Base-by-base conservation (phyloP, 2,888 invertebrate species). In the Neoaliturus tenellus region DNA sequence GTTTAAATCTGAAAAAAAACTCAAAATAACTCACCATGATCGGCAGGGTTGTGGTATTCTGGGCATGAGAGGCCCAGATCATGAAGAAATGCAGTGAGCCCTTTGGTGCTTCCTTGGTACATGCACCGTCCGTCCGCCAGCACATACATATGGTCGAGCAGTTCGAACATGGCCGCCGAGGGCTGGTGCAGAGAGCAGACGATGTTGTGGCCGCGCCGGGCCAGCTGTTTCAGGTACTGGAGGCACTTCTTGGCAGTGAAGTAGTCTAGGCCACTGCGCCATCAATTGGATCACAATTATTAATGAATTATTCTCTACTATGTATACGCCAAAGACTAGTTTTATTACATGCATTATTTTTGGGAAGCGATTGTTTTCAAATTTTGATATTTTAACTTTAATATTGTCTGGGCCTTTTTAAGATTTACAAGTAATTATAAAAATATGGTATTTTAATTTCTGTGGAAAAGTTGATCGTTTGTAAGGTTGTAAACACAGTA, bases 131-230 rank as follows among this genome's bases (percentile, higher is more conserved):
- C 98, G 41, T 93, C 94, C 0, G 95, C 95, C 23, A 98, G 91
- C 41, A 96, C 95, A 90, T 97, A 98, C 55, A 98, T 90, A 89
- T 97, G 94, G 91, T 98, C 98, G 90, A 98, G 96, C 94, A 97
- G 95, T 88, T 95, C 95, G 88, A 98, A 95, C 67, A 98, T 92
- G 75, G 95, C 92, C 1, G 97, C 97, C 85, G 97, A 97, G 0
- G 98, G 98, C 90, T 98, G 98, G 90, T 98, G 98, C 89, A 98
- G 96, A 23, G 96, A 96, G 89, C 96, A 96, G 82, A 98, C 94
- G 85, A 98, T 94, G 1, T 97, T 98, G 87, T 97, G 93, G 10
- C 98, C 98, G 88, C 96, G 96, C 83, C 93, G 90, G 0, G 98
- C 97, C 87, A 98, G 91, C 86, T 95, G 93, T 90, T 96, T 97